These are phyloP conservation scores for Gila orcuttii DNA, from an alignment of 2,113 vertebrate species.

Conservation along the genomic window DNA sequence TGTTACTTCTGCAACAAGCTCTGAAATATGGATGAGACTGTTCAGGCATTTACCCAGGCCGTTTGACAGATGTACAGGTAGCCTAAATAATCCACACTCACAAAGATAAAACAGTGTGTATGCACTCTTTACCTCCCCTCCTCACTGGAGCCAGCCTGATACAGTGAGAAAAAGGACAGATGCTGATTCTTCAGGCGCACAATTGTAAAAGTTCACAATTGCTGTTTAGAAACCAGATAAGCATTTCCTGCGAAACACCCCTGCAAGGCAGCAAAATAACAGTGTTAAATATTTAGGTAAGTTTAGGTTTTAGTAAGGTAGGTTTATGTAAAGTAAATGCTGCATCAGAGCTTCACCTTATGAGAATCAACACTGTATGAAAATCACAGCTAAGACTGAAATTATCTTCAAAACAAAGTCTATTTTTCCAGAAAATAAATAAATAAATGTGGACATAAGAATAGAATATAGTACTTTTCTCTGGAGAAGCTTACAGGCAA, in stretches of 20 bases:
- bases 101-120: constrained; percentile 48
- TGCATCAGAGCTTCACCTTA: neutral
- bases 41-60: constrained; percentile 77
- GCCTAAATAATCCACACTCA: constrained; percentile 64
- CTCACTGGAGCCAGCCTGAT: constrained; percentile 69
- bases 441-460: no score
- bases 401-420: no score
- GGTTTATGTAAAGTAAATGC: neutral
- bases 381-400: no score
- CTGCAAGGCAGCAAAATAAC: neutral
- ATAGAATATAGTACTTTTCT: no score
- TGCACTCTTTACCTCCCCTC: constrained; percentile 66
- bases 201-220: neutral
- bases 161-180: constrained; percentile 47
- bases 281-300: neutral
- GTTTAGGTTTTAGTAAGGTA: neutral
- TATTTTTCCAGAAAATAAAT: no score
- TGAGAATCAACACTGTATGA: neutral
- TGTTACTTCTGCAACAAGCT: constrained; percentile 54
- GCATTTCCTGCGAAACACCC: neutral
- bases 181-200: neutral
- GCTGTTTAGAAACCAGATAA: neutral
- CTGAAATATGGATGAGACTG: constrained; percentile 82
- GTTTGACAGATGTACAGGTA: constrained; percentile 71
- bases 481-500: no score